Percentiles rank a stretch among this genome's conserved stretches.
Conservation (phyloP, 64 coral and sea anemone species). For the Pachyseris speciosa region DNA sequence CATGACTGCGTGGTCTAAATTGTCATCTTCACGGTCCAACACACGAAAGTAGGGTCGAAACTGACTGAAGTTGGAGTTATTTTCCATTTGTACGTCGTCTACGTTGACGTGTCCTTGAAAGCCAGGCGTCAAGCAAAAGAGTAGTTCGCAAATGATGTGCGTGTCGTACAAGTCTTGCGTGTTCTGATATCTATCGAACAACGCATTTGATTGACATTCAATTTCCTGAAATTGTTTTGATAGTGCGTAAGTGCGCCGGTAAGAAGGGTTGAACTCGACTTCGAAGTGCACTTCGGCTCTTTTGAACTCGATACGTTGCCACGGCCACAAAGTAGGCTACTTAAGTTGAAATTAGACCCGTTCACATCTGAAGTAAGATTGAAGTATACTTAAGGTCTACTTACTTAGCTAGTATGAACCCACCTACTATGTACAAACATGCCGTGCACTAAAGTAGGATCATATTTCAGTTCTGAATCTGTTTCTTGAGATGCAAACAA, state of each 20-base stretch:
- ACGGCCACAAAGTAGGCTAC: neutral
- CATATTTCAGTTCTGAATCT: too few relatives aligned
- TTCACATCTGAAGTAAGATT: neutral
- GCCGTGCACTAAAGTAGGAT: too few relatives aligned
- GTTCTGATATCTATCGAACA: too few relatives aligned
- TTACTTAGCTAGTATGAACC: too few relatives aligned
- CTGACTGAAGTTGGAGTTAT: neutral
- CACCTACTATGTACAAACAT: too few relatives aligned
- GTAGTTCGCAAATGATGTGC: neutral
- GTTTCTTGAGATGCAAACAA: too few relatives aligned
- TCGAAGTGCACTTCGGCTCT: slow-evolving; percentile 14
- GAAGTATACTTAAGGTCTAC: neutral
- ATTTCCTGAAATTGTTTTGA: too few relatives aligned
- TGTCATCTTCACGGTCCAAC: neutral
- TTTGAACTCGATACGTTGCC: neutral
- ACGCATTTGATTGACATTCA: too few relatives aligned
- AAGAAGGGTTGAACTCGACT: slow-evolving; percentile 4
- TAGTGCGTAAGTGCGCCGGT: too few relatives aligned
- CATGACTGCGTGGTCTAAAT: neutral
- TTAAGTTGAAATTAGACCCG: neutral
- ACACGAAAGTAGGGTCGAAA: neutral
- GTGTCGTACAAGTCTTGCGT: neutral
- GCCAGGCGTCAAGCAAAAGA: neutral
- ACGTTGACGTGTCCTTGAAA: too few relatives aligned
- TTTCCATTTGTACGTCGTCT: neutral